Evolutionary conservation across 2,888 invertebrate species (phyloP), one percentile per base, ranked within the genome.

Genomic region (Phyto melanocephala): DNA sequence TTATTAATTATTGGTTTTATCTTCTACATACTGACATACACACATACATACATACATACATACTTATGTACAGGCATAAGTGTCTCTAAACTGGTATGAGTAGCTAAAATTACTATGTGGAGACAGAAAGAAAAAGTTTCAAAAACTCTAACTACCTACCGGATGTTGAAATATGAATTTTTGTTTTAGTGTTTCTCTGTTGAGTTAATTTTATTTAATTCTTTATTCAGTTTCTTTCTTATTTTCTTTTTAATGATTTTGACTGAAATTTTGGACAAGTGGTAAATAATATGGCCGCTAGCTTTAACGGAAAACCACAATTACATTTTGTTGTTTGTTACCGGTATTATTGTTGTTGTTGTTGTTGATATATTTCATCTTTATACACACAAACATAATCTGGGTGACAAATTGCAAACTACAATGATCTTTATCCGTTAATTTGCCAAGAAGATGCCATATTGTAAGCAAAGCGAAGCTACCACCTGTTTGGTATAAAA

Each of bases 121-220:
- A 8, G 2, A 20, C 8, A 47, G 1, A 22, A 20, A 33, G 17
- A 62, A 62, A 22, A 50, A 50, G 17, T 28, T 62, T 13, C 7
- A 58, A 20, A 24, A 13, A 37, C n/a, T 2, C 33, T 37, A 47
- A 47, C 60, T 35, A 76, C 77, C 60, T 35, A 76, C 77, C 68
- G 76, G 68, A 68, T 68, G 68, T 70, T 33, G 62, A 68, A 63
- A 20, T 13, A 42, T n/a, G n/a, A 33, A 35, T 74, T 22, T 50
- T 47, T 47, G 17, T 37, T 37, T 33, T 22, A 6, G 40, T 42
- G 11, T 62, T 40, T 52, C 28, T 45, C 37, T 11, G 11, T 65
- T 17, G 17, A 35, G 20, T 37, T 20, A n/a, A 20, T 24, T 37
- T 35, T 13, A 7, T 20, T 45, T 20, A 24, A 10, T 62, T 62